phyloP scores from a whole-genome alignment of 2,797 vertebrate genomes.

The Micropoecilia bifurca region DNA sequence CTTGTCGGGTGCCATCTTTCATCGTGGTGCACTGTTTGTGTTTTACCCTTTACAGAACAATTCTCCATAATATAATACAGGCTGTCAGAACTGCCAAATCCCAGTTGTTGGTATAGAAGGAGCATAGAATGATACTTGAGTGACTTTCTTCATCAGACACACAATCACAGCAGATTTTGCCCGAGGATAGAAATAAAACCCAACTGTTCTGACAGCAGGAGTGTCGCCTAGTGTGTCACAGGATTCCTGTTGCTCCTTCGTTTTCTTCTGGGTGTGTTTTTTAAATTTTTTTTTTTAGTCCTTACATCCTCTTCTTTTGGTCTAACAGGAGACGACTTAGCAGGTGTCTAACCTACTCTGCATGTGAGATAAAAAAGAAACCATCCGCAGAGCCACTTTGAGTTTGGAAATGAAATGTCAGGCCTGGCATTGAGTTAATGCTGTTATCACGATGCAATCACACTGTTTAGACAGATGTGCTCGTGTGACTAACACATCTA shows the following conservation, averaged over 20 bases:
- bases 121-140: conserved; percentile 60
- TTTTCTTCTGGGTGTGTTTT: conserved; percentile 46
- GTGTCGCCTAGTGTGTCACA: conserved; percentile 35
- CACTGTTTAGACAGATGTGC: conserved; percentile 56
- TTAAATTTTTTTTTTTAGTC: conserved; percentile 45
- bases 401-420: conserved; percentile 68
- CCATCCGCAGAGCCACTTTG: conserved; percentile 36
- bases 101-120: conserved; percentile 54
- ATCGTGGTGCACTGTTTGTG: conserved; percentile 69
- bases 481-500: conserved; percentile 25
- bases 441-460: conserved; percentile 31
- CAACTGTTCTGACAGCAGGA: conserved; percentile 32
- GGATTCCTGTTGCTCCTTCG: conserved; percentile 52
- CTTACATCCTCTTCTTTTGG: conserved; percentile 52
- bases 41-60: conserved; percentile 77
- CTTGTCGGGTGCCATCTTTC: conserved; percentile 78
- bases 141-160: conserved; percentile 35
- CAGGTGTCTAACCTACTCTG: conserved; percentile 62
- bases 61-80: conserved; percentile 79
- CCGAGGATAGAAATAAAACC: conserved; percentile 48
- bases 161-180: conserved; percentile 26
- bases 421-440: conserved; percentile 24
- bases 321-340: conserved; percentile 54
- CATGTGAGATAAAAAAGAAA: conserved; percentile 41
- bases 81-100: conserved; percentile 77